Conservation (phyloP, 2,113 vertebrate genomes). For the Petrocephalus microphthalmus region DNA sequence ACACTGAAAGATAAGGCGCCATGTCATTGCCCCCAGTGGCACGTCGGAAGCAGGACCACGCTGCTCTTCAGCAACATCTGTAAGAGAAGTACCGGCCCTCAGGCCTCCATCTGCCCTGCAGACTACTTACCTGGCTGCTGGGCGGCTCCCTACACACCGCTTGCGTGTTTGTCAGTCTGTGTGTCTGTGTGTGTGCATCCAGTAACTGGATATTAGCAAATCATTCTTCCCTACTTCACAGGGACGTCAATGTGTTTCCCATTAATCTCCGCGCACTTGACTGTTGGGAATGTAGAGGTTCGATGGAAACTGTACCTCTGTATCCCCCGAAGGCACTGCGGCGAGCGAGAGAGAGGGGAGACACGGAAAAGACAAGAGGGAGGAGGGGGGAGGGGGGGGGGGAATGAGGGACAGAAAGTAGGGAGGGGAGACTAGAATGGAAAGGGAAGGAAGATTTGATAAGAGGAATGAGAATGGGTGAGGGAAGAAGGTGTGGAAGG, state of each 20-base stretch:
- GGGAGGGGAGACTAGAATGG: background rate
- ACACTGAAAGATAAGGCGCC: background rate
- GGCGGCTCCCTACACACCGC: no score
- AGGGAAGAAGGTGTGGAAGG: background rate
- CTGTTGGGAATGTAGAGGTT: background rate
- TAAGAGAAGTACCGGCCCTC: background rate
- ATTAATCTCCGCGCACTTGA: conserved; percentile 45
- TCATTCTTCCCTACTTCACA: conserved; percentile 64
- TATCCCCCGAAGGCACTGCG: background rate
- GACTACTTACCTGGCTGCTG: background rate
- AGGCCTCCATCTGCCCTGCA: background rate
- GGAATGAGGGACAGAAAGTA: background rate
- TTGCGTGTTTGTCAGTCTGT: conserved; percentile 30
- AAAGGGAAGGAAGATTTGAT: background rate
- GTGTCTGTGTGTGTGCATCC: conserved; percentile 47
- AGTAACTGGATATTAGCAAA: conserved; percentile 65
- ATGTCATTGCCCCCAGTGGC: background rate
- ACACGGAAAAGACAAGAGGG: background rate
- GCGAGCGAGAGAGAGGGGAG: background rate
- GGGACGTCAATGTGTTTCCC: conserved; percentile 55
- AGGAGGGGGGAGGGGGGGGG: background rate
- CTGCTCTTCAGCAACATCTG: background rate
- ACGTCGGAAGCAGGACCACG: background rate
- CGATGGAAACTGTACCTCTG: background rate
- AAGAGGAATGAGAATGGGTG: background rate